Conservation (phyloP, 2,888 invertebrate species). For the Drosophila nr. perissopoda region DNA sequence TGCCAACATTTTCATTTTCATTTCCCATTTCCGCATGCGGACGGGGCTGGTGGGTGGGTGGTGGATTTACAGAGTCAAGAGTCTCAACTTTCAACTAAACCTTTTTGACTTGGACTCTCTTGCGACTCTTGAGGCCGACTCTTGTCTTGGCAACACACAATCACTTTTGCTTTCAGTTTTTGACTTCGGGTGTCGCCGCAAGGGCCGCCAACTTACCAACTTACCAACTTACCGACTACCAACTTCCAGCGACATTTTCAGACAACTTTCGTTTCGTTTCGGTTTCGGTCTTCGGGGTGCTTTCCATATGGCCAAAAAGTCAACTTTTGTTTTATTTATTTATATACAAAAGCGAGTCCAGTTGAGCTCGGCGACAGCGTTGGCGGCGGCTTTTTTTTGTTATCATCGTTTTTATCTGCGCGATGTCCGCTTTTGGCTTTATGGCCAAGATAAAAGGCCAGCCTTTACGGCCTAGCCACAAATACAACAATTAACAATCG, state of each 20-base stretch:
- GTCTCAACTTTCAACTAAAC: conserved; percentile 70
- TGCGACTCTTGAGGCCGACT: conserved; percentile 1
- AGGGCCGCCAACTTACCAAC: conserved; percentile 43
- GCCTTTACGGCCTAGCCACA: conserved; percentile 44
- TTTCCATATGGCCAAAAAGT: conserved; percentile 55
- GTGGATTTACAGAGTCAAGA: conserved; percentile 24
- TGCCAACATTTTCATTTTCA: conserved; percentile 9
- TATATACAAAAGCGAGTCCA: conserved; percentile 37
- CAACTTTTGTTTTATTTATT: conserved; percentile 56
- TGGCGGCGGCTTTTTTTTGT: conserved; percentile 7
- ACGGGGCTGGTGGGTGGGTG: conserved; percentile 16
- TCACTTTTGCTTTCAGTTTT: conserved; percentile 76
- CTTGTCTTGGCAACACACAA: conserved; percentile 59
- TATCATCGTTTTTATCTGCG: conserved; percentile 63
- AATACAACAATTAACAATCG: conserved; percentile 30
- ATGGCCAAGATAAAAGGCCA: conserved; percentile 59
- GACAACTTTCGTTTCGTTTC: conserved; percentile 74
- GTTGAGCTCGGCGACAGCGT: conserved; percentile 41
- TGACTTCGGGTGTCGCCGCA: conserved; percentile 34
- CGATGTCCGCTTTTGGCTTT: conserved; percentile 35
- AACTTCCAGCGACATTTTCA: conserved; percentile 68
- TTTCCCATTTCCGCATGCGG: conserved; percentile 45
- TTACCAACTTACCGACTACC: conserved; percentile 13
- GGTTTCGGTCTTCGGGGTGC: conserved; percentile 46
- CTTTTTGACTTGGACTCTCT: conserved; percentile 46